Percentiles rank a stretch among this genome's conserved stretches.
These are phyloP conservation scores for Pantherophis vulpinus DNA, from an alignment of 2,797 vertebrate genomes.

Conservation along the genomic window DNA sequence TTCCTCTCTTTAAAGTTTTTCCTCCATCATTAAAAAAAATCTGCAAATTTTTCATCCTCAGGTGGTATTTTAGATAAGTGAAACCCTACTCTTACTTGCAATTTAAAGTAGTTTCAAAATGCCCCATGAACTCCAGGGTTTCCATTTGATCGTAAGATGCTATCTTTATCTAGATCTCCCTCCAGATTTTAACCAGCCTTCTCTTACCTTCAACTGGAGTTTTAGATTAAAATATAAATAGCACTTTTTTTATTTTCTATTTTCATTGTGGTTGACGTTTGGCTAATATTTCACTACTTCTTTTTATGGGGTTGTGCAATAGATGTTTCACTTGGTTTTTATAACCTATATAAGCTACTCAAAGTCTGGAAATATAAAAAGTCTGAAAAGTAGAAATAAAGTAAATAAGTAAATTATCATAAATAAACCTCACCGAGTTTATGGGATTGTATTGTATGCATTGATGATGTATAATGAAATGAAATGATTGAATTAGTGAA, in stretches of 20 bases:
- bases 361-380: background rate
- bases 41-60: background rate
- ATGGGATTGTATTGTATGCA: background rate
- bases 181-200: background rate
- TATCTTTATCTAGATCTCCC: background rate
- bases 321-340: background rate
- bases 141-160: background rate
- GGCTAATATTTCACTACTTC: background rate
- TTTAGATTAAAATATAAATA: background rate
- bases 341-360: background rate
- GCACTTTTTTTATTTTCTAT: background rate
- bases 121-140: background rate
- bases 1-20: background rate
- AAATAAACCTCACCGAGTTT: background rate
- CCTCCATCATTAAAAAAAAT: background rate
- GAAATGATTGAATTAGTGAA: background rate
- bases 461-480: background rate
- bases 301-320: background rate
- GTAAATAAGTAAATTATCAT: background rate
- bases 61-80: background rate
- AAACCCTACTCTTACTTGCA: background rate
- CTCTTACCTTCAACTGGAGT: background rate
- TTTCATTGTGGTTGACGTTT: background rate
- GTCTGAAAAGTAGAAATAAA: background rate
- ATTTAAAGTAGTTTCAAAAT: background rate